Conservation (phyloP, 1,140 invertebrate species). For the Trichonephila clavipes region DNA sequence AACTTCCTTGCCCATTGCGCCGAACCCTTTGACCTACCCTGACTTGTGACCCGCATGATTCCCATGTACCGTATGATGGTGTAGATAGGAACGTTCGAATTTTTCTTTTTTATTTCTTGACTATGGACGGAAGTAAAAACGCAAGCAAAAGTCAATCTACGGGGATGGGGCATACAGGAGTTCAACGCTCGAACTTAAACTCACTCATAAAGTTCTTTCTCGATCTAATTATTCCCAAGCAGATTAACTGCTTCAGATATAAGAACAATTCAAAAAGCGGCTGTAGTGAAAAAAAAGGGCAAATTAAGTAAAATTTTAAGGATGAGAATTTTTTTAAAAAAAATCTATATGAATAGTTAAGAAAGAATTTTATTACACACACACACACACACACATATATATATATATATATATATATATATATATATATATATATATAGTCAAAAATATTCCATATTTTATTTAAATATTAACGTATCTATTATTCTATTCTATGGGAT, state of each 20-base stretch:
- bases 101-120: background rate
- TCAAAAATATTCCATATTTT: no score
- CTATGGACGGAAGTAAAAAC: background rate
- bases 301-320: no score
- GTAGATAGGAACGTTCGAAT: conserved; percentile 29
- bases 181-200: conserved; percentile 59
- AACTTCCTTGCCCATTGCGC: background rate
- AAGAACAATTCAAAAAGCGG: background rate
- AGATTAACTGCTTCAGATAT: background rate
- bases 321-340: no score
- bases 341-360: no score
- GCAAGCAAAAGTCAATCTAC: background rate
- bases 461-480: no score
- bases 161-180: background rate
- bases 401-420: no score
- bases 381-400: no score
- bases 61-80: background rate
- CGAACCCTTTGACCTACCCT: conserved; percentile 45
- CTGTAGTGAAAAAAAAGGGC: no score
- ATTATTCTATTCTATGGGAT: no score
- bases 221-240: no score
- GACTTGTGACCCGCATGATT: conserved; percentile 8
- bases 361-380: no score
- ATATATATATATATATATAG: no score
- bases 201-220: conserved; percentile 27